Conservation (phyloP, 2,888 invertebrate genomes). For the Spilosoma lubricipeda region DNA sequence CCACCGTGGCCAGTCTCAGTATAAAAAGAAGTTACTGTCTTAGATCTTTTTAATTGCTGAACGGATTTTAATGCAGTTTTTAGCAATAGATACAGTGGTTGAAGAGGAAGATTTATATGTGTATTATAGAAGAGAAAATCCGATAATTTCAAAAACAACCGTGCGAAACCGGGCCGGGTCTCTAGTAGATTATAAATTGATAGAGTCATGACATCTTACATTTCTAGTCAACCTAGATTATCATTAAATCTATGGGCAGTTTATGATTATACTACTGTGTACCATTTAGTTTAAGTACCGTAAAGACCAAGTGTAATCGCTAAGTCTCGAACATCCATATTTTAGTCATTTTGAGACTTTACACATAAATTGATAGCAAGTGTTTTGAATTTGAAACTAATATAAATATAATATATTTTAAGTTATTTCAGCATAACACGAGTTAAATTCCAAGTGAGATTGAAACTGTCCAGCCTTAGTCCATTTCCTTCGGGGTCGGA, state of each 20-base stretch:
- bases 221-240: neutral
- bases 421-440: conserved; percentile 17
- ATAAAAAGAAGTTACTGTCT: too few relatives aligned
- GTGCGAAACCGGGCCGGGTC: too few relatives aligned
- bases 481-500: conserved; percentile 35
- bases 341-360: neutral
- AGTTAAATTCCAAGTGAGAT: conserved; percentile 25
- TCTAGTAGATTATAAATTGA: too few relatives aligned
- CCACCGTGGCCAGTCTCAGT: too few relatives aligned
- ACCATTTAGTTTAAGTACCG: neutral
- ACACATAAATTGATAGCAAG: neutral
- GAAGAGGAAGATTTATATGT: too few relatives aligned
- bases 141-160: too few relatives aligned
- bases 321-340: neutral
- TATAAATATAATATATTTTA: neutral
- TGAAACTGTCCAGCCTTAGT: conserved; percentile 32
- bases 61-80: too few relatives aligned
- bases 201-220: neutral
- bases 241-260: neutral
- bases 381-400: neutral
- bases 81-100: too few relatives aligned
- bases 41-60: too few relatives aligned
- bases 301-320: neutral
- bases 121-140: too few relatives aligned
- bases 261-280: neutral